Evolutionary conservation across 2,888 invertebrate genomes (phyloP).

Genomic region (Coecobrya sp.): DNA sequence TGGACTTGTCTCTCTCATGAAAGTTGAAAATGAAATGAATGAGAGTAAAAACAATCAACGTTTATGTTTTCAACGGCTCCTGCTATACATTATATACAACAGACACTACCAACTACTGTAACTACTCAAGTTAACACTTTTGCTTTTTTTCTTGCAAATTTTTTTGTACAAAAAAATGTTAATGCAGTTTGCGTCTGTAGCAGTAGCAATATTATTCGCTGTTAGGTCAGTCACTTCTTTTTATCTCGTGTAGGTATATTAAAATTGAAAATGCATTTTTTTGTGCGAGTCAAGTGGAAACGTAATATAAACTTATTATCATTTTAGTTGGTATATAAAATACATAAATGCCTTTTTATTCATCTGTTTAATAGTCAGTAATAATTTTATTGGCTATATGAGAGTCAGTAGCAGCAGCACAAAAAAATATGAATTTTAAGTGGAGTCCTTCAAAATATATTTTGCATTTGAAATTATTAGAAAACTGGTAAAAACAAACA

Average conservation of each 20-base stretch:
- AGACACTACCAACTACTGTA: not conserved
- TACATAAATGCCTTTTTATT: not conserved
- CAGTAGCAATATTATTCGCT: too few species aligned
- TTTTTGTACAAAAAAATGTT: not conserved
- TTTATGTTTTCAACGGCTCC: not conserved
- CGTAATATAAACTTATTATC: not conserved
- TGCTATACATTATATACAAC: not conserved
- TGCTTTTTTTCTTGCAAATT: not conserved
- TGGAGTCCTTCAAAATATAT: too few species aligned
- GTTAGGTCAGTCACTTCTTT: slow-evolving; percentile 62
- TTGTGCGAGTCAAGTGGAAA: too few species aligned
- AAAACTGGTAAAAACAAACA: too few species aligned
- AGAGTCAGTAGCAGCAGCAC: too few species aligned
- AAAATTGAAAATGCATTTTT: not conserved
- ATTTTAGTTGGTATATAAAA: not conserved
- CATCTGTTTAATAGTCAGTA: too few species aligned
- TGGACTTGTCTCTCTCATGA: too few species aligned
- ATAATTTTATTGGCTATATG: too few species aligned
- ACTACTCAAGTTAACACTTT: slow-evolving; percentile 55
- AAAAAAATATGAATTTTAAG: too few species aligned
- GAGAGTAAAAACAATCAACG: slow-evolving; percentile 46
- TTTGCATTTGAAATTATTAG: too few species aligned
- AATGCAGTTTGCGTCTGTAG: not conserved
- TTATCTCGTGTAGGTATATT: not conserved
- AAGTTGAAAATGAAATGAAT: not conserved